Percentiles rank a stretch among this genome's conserved stretches.
Evolutionary conservation across 2,113 vertebrate genomes (phyloP).

Genomic region (Pseudopipra pipra): DNA sequence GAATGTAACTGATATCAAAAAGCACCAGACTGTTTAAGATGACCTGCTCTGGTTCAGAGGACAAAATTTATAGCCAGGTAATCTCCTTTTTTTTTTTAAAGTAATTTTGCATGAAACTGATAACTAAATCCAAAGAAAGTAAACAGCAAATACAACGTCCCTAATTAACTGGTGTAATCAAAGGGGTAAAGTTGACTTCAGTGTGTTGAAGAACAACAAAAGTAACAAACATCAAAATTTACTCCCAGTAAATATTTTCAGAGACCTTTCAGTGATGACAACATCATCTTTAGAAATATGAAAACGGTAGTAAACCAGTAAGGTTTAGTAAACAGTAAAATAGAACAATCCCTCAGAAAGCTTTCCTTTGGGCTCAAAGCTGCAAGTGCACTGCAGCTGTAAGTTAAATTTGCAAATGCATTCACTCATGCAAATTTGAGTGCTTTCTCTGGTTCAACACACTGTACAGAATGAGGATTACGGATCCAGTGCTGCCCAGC

Average conservation of each 20-base stretch:
- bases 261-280: not conserved
- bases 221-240: not conserved
- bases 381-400: not conserved
- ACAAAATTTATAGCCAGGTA: not conserved
- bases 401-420: not conserved
- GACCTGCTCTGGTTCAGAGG: not conserved
- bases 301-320: not conserved
- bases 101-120: not conserved
- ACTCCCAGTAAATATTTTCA: not conserved
- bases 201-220: not conserved
- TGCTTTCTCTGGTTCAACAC: not conserved
- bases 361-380: not conserved
- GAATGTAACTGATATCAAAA: not conserved
- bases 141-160: not conserved
- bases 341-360: not conserved
- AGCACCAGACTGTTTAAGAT: not conserved
- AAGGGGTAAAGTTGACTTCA: not conserved
- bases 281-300: not conserved
- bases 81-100: not conserved
- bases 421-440: not conserved
- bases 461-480: not conserved
- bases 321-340: not conserved
- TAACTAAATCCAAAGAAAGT: not conserved
- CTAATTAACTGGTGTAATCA: not conserved
- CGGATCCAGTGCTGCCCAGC: not conserved